Evolutionary conservation across 2,113 vertebrate genomes (phyloP), one percentile per base, ranked within the genome.

Genomic region (Xenotilapia caudafasciata): DNA sequence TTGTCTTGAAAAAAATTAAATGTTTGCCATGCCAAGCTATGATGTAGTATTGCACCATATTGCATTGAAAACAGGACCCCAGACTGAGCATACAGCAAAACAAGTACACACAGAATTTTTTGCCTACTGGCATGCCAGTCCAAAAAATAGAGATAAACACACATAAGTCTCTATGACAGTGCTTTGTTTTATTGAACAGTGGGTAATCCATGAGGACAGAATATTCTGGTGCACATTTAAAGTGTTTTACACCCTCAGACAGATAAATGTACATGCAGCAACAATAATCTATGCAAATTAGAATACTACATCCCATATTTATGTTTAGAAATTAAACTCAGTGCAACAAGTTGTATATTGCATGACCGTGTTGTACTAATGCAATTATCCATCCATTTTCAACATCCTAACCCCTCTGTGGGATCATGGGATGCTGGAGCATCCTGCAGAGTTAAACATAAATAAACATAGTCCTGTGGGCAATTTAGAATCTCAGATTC

Each of bases 391-490:
- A 68, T 83, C 7, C 26, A 40, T 80, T 87, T 87, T 58, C 47
- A 45, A 68, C 17, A 75, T 11, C 55, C 54, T 55, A 5, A 13
- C 33, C 82, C 38, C 26, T 84, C 65, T 70, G 38, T 68, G 49
- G 42, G 26, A 80, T 85, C n/a, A 83, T 35, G 6, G 6, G 13
- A 28, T 40, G 33, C 31, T 79, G 2, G 23, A 83, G 45, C 51
- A 47, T 88, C 49, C 68, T 53, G n/a, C 60, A 35, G 80, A 86
- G 75, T 15, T 7, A 58, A 83, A 82, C 84, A 88, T 84, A 77
- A 91, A 85, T 85, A 60, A 90, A 89, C 70, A 84, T 38, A 77
- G n/a, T 85, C 85, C 83, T 86, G 5, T 55, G 58, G 84, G 83
- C 82, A 87, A 84, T 84, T 86, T 84, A 51, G 65, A 79, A 83